Evolutionary conservation across 2,113 vertebrate species (phyloP), one percentile per base, ranked within the genome.

Genomic region (Perca flavescens): DNA sequence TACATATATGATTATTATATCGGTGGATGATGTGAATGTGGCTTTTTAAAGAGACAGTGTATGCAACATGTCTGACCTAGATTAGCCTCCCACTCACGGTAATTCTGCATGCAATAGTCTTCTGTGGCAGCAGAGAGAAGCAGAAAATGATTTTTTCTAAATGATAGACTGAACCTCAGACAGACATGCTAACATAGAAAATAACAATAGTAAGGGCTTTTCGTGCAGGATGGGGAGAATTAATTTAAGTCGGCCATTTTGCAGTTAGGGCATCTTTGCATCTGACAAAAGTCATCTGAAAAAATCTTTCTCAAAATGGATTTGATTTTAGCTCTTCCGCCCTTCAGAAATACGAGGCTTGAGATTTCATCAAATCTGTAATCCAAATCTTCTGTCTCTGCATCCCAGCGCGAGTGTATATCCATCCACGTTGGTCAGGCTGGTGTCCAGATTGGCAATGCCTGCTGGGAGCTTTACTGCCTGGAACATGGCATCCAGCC

Each of bases 391-490:
- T 74, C 52, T 49, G 28, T 22, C 9, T 19, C 1, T n/a, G 28
- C 40, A 52, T 43, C 40, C 10, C 74, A 95, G 94, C 94, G 94
- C 75, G 94, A 94, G 91, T 95, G 93, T 43, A 94, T 95, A 80
- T 95, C 94, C 8, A 82, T 94, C 77, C 94, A 94, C 1, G 93
- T 95, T 1, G 94, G 94, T 80, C 94, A 95, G 85, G 93, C 94
- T 22, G 93, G 94, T 19, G 94, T 95, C 80, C 93, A 95, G 90
- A 95, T 95, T 25, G 93, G 94, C 60, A 94, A 95, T 85, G 91
- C 93, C 53, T 95, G 94, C 87, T 95, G 93, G 94, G 94, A 94
- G 85, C 93, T 95, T 36, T 94, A 94, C 82, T 94, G 94, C 72
- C 86, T 94, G 82, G 93, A 94, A 22, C 93, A 95, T 47, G 94